Conservation (phyloP, 2,797 vertebrate species). For the Phrynocephalus vlangalii region DNA sequence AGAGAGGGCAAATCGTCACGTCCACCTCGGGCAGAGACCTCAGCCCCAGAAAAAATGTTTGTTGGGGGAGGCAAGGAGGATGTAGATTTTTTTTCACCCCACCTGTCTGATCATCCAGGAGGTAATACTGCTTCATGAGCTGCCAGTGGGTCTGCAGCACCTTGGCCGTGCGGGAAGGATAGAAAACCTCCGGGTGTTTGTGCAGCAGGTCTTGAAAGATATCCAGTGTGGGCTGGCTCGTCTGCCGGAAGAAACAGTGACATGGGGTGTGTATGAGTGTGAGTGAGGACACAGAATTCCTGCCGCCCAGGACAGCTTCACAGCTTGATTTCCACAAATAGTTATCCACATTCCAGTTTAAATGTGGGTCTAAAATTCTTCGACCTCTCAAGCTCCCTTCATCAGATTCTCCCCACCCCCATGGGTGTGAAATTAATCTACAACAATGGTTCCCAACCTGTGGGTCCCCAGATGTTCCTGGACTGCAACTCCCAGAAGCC, state of each 20-base stretch:
- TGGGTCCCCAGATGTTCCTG: too few species aligned
- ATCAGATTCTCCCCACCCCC: background rate
- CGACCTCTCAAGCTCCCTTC: too few species aligned
- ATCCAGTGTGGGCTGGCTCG: slow-evolving; percentile 92
- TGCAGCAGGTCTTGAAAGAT: slow-evolving; percentile 93
- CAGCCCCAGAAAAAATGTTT: background rate
- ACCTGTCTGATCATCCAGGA: slow-evolving; percentile 97
- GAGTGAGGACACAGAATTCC: background rate
- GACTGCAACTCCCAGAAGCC: too few species aligned
- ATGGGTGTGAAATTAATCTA: background rate
- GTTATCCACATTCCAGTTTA: background rate
- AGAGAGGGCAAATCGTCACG: background rate
- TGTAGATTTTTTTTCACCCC: background rate
- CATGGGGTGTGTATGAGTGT: too few species aligned
- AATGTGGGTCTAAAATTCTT: background rate
- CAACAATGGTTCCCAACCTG: background rate
- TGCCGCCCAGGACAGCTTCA: background rate
- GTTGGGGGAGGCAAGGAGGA: background rate
- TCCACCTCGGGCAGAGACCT: background rate
- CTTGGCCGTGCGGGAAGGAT: slow-evolving; percentile 91
- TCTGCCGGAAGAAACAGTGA: slow-evolving; percentile 71
- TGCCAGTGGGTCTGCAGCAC: slow-evolving; percentile 96
- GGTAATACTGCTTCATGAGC: slow-evolving; percentile 95
- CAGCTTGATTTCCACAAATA: background rate
- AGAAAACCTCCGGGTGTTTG: slow-evolving; percentile 91